Conservation (phyloP, 2,888 invertebrate genomes). For the Dimorphilus gyrociliatus region DNA sequence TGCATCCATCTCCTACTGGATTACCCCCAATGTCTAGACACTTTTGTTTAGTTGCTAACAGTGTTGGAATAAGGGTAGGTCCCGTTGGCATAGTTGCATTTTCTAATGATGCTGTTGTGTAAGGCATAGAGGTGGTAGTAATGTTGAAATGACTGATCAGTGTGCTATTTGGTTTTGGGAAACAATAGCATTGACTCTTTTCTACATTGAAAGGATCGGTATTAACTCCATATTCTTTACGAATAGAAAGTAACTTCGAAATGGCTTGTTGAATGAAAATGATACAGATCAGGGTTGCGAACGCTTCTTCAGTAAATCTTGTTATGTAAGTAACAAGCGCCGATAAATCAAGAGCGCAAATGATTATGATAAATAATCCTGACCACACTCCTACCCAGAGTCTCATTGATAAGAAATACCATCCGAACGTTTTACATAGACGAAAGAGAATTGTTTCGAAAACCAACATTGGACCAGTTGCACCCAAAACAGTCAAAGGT, state of each 20-base stretch:
- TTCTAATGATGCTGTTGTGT: too few species aligned
- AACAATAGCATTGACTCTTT: too few species aligned
- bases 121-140: too few species aligned
- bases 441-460: conserved; percentile 40
- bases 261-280: conserved; percentile 96
- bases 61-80: too few species aligned
- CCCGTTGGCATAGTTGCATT: too few species aligned
- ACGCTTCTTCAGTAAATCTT: conserved; percentile 93
- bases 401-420: conserved; percentile 83
- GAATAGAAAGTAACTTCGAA: conserved; percentile 61
- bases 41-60: too few species aligned
- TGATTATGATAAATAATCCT: conserved; percentile 58
- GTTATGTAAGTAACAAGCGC: conserved; percentile 92
- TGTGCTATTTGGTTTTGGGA: too few species aligned
- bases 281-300: conserved; percentile 90
- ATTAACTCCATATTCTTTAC: too few species aligned
- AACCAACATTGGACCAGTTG: conserved; percentile 41
- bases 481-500: conserved; percentile 38
- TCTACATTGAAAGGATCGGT: too few species aligned
- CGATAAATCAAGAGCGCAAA: conserved; percentile 86
- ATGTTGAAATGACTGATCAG: too few species aligned
- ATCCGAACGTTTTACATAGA: conserved; percentile 40
- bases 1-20: too few species aligned
- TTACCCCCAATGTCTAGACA: too few species aligned
- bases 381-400: conserved; percentile 96